Evolutionary conservation across 2,888 invertebrate species (phyloP).

Genomic region (Cephus pulcher): DNA sequence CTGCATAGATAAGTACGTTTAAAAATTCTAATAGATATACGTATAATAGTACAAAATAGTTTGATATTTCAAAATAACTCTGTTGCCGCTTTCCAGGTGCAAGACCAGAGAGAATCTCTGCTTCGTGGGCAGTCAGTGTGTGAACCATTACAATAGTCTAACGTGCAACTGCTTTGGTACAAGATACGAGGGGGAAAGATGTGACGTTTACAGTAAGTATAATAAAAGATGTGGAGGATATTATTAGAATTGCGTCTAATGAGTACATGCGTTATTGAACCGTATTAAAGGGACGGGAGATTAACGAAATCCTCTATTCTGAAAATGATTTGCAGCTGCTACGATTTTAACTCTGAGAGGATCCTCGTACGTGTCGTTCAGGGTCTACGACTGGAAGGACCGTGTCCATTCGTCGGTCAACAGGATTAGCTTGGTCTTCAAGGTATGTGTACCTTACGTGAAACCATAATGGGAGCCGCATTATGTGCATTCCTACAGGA

Average conservation of each 20-base stretch:
- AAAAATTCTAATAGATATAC: not conserved
- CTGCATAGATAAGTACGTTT: constrained; percentile 79
- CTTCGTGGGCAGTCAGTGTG: constrained; percentile 87
- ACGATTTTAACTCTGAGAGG: constrained; percentile 89
- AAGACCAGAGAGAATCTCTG: constrained; percentile 85
- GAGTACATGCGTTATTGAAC: not conserved
- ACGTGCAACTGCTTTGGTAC: constrained; percentile 95
- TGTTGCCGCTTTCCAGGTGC: constrained; percentile 68
- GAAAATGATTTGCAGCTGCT: constrained; percentile 74
- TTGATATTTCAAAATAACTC: not conserved
- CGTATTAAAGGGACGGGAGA: not conserved
- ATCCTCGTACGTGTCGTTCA: constrained; percentile 92
- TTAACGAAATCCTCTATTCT: constrained; percentile 4
- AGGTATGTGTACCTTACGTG: constrained; percentile 67
- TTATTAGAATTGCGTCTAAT: not conserved
- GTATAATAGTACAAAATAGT: not conserved
- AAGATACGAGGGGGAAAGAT: constrained; percentile 90
- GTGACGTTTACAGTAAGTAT: constrained; percentile 89
- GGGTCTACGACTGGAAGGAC: constrained; percentile 93
- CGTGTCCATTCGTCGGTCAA: constrained; percentile 89
- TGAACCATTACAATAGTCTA: constrained; percentile 90
- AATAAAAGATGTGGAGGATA: not conserved
- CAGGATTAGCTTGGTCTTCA: constrained; percentile 89
- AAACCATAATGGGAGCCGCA: constrained; percentile 3
- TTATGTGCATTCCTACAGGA: not conserved